A percentile compares a stretch with the other conserved stretches of the same genome.
Conservation (phyloP, 1,140 invertebrate species). For the Manduca sexta region DNA sequence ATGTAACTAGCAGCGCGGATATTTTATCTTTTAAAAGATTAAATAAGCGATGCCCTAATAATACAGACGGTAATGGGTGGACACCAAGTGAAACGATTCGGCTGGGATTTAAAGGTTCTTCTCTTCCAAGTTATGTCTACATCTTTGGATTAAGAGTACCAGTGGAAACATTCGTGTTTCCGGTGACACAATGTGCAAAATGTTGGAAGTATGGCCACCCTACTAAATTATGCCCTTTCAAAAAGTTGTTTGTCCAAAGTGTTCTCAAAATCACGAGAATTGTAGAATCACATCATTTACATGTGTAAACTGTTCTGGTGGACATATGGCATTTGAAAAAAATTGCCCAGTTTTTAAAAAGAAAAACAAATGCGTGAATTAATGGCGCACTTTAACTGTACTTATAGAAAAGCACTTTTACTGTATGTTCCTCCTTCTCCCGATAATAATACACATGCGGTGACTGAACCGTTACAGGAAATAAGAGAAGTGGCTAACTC, state of each 20-base stretch:
- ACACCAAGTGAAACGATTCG: constrained; percentile 18
- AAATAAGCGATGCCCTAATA: constrained; percentile 12
- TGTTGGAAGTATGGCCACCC: constrained; percentile 18
- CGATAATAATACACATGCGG: too few species aligned
- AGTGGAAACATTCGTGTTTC: constrained; percentile 13
- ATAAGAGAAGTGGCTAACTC: too few species aligned
- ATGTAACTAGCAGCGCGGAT: constrained; percentile 4
- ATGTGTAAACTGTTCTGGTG: not conserved
- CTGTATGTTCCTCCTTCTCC: not conserved
- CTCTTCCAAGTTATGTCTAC: constrained; percentile 19
- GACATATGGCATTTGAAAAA: not conserved
- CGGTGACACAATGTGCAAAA: constrained; percentile 11
- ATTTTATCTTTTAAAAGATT: constrained; percentile 19
- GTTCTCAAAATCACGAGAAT: constrained; percentile 16
- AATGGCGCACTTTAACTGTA: constrained; percentile 1
- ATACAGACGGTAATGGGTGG: constrained; percentile 13
- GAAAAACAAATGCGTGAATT: not conserved
- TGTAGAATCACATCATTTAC: constrained; percentile 10
- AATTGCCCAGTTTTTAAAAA: not conserved
- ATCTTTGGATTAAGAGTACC: constrained; percentile 2
- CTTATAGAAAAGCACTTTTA: not conserved
- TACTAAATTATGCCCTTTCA: constrained; percentile 8
- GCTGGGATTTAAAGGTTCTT: constrained; percentile 16
- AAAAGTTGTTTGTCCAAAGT: constrained; percentile 25
- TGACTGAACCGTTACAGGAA: too few species aligned